Conservation (phyloP, 2,888 invertebrate genomes). For the Diaprepes abbreviatus region DNA sequence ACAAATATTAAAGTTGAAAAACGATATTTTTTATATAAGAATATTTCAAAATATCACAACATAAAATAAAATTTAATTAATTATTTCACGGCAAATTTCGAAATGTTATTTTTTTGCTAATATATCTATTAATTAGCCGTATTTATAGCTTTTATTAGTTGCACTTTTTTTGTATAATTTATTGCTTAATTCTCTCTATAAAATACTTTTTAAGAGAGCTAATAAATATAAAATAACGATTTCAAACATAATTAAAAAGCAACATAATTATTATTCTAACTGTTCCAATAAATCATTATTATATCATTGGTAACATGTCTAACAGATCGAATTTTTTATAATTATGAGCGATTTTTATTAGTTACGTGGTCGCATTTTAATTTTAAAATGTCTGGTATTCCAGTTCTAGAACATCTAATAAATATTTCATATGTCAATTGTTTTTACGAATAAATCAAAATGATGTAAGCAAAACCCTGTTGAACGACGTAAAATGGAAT, state of each 20-base stretch:
- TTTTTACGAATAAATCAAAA: conserved; percentile 6
- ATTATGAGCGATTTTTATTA: neutral
- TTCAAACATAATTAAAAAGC: neutral
- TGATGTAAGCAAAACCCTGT: conserved; percentile 1
- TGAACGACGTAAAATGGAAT: neutral
- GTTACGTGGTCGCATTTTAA: neutral
- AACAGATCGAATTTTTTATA: neutral
- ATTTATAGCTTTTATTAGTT: too few species aligned
- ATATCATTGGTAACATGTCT: neutral
- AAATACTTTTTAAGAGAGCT: neutral
- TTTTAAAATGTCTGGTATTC: conserved; percentile 1
- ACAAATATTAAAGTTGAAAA: too few species aligned
- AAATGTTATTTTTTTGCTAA: too few species aligned
- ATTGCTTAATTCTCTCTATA: too few species aligned
- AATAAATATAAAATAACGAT: neutral
- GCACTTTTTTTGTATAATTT: too few species aligned
- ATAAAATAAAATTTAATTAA: too few species aligned
- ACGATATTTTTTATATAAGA: too few species aligned
- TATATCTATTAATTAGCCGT: too few species aligned
- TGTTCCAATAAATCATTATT: conserved; percentile 1
- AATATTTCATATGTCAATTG: neutral
- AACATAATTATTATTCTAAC: neutral
- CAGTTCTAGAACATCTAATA: neutral
- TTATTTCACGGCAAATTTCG: too few species aligned
- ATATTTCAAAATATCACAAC: too few species aligned